These are phyloP conservation scores for Crepidodera aurea DNA, from an alignment of 2,888 invertebrate genomes.

Conservation along the genomic window DNA sequence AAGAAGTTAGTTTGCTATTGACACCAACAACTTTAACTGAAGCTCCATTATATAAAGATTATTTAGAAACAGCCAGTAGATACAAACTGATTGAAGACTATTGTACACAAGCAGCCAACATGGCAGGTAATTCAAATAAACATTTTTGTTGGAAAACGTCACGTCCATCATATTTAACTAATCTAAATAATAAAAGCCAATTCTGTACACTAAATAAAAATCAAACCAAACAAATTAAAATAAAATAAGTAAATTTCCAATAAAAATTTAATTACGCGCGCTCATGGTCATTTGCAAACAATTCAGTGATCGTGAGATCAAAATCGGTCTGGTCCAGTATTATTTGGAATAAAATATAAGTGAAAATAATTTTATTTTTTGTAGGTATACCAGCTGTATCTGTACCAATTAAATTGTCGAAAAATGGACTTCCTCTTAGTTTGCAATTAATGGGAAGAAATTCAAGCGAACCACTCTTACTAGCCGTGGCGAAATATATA, in stretches of 20 bases:
- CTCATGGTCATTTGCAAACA: too few relatives aligned
- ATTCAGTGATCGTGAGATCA: too few relatives aligned
- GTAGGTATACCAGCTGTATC: conserved; percentile 85
- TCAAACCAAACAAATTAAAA: too few relatives aligned
- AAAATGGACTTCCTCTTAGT: conserved; percentile 79
- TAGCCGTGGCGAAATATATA: conserved; percentile 83
- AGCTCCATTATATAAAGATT: conserved; percentile 85
- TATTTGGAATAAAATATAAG: too few relatives aligned
- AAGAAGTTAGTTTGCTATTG: conserved; percentile 79
- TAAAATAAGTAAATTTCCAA: too few relatives aligned
- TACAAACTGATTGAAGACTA: conserved; percentile 91
- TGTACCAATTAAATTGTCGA: conserved; percentile 81
- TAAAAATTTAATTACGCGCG: too few relatives aligned
- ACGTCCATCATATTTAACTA: too few relatives aligned
- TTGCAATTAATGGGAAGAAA: conserved; percentile 87
- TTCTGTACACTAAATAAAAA: too few relatives aligned
- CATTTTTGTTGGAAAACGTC: too few relatives aligned
- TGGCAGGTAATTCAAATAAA: conserved; percentile 77
- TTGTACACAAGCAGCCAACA: conserved; percentile 95
- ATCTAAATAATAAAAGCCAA: too few relatives aligned
- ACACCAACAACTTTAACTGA: conserved; percentile 92
- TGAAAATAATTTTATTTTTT: too few relatives aligned
- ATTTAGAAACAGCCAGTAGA: conserved; percentile 78
- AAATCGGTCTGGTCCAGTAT: too few relatives aligned
- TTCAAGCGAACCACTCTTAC: conserved; percentile 77